phyloP scores from a whole-genome alignment of 1,140 invertebrate species.

The Bombyx mandarina region DNA sequence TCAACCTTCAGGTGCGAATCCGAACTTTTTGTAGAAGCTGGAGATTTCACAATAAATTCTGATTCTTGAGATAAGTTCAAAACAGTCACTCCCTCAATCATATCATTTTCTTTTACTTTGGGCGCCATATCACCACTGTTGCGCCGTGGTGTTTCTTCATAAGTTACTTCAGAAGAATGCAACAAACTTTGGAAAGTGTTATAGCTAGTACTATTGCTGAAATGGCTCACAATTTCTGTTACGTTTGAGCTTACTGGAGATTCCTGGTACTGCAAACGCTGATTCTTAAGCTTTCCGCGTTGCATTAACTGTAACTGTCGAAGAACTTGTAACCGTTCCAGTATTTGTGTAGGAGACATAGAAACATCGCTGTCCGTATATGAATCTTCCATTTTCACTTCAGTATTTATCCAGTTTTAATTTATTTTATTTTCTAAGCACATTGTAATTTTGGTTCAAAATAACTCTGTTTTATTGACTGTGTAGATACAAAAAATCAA shows the following conservation, averaged over 20 bases:
- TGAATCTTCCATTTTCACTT: slow-evolving; percentile 42
- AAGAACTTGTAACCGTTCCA: slow-evolving; percentile 51
- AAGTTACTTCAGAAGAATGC: slow-evolving; percentile 29
- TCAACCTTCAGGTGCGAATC: background rate
- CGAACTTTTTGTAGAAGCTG: slow-evolving; percentile 21
- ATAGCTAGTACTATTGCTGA: slow-evolving; percentile 56
- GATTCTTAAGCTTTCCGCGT: slow-evolving; percentile 56
- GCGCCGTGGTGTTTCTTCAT: slow-evolving; percentile 20
- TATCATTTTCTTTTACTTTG: slow-evolving; percentile 30
- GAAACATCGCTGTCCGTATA: slow-evolving; percentile 53
- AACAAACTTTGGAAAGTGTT: slow-evolving; percentile 56
- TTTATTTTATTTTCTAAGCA: too few species aligned
- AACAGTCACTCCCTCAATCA: slow-evolving; percentile 51
- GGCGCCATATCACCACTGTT: slow-evolving; percentile 16
- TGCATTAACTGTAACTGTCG: slow-evolving; percentile 52
- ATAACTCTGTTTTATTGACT: background rate
- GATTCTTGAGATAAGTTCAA: slow-evolving; percentile 58
- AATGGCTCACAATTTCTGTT: slow-evolving; percentile 61
- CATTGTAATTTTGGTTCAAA: too few species aligned
- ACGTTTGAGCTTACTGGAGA: slow-evolving; percentile 41
- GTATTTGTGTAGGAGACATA: slow-evolving; percentile 54
- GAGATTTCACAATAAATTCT: slow-evolving; percentile 41
- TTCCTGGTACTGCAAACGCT: slow-evolving; percentile 41
- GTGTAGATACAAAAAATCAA: background rate
- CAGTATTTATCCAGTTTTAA: background rate